A percentile compares a stretch with the other conserved stretches of the same genome.
Conservation (phyloP, 2,888 invertebrate genomes). For the Agonopterix alstromeriana region DNA sequence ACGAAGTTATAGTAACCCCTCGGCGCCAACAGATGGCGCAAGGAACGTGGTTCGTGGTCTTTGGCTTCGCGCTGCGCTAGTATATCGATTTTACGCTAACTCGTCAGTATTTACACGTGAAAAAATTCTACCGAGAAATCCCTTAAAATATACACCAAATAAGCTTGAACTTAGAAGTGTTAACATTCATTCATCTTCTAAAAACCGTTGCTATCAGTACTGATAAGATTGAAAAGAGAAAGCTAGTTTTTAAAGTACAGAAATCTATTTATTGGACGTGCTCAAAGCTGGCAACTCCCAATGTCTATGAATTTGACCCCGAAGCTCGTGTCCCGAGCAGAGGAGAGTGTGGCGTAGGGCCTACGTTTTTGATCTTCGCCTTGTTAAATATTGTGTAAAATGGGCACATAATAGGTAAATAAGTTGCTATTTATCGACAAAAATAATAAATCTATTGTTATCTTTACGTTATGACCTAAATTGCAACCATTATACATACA, state of each 20-base stretch:
- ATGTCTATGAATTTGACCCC: slow-evolving; percentile 77
- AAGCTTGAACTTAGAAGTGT: slow-evolving; percentile 4
- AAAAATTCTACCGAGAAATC: slow-evolving; percentile 26
- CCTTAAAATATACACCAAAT: slow-evolving; percentile 2
- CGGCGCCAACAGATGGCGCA: slow-evolving; percentile 48
- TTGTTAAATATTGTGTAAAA: slow-evolving; percentile 66
- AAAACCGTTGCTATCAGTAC: not conserved
- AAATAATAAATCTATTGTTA: not conserved
- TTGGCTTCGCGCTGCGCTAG: slow-evolving; percentile 64
- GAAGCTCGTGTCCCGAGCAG: slow-evolving; percentile 74
- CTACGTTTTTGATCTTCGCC: slow-evolving; percentile 69
- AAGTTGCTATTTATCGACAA: slow-evolving; percentile 29
- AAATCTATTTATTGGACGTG: slow-evolving; percentile 4
- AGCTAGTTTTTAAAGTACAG: slow-evolving; percentile 1
- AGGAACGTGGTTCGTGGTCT: slow-evolving; percentile 33
- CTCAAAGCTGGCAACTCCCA: slow-evolving; percentile 54
- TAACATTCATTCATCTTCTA: not conserved
- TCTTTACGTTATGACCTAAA: slow-evolving; percentile 14
- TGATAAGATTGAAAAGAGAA: not conserved
- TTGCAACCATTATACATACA: slow-evolving; percentile 48
- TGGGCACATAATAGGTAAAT: slow-evolving; percentile 76
- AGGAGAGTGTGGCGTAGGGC: slow-evolving; percentile 70
- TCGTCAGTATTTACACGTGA: slow-evolving; percentile 44
- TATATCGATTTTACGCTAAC: slow-evolving; percentile 61
- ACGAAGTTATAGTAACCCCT: no score